Evolutionary conservation across 2,797 vertebrate species (phyloP), one percentile per base, ranked within the genome.

Genomic region (Acanthiza pusilla): DNA sequence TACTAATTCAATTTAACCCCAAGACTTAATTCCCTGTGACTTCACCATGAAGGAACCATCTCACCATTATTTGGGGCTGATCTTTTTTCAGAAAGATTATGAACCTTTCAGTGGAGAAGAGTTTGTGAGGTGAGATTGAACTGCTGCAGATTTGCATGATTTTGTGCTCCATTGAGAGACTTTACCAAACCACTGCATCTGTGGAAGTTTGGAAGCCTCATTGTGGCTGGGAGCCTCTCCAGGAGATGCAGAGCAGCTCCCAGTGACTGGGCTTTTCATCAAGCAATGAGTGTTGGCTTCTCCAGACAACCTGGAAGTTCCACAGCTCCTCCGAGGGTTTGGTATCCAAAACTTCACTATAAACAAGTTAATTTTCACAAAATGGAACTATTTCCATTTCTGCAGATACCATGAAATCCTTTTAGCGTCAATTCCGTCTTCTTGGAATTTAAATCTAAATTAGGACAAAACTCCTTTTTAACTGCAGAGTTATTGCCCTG

Each of bases 361-460:
- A 96, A 96, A 93, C 92, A 94, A 80, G 45, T 17, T 83, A 76
- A 85, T 78, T 82, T 70, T 88, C 79, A 76, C 38, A 81, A 91
- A 95, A 86, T 66, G 32, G 93, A 96, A 84, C 60, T 76, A 78
- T 88, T 96, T 96, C 85, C 62, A 83, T 93, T 92, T 75, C 87
- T 96, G 79, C 70, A 78, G 62, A 92, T 72, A 70, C 45, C n/a
- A 66, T 47, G 29, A 85, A 91, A 92, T 78, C 73, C 55, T 66
- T 88, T 78, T 42, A 93, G 86, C 10, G 3, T 92, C 63, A 78
- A 42, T 53, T 91, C 58, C 7, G 10, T 70, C 79, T 80, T 85
- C 58, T 73, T 68, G 70, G 85, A 97, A 92, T 94, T 93, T 78
- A 72, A 92, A 96, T 77, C 89, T 94, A 95, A 96, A 96, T 93